These are phyloP conservation scores for Spea hammondii DNA, from an alignment of 2,797 vertebrate genomes.

Conservation along the genomic window DNA sequence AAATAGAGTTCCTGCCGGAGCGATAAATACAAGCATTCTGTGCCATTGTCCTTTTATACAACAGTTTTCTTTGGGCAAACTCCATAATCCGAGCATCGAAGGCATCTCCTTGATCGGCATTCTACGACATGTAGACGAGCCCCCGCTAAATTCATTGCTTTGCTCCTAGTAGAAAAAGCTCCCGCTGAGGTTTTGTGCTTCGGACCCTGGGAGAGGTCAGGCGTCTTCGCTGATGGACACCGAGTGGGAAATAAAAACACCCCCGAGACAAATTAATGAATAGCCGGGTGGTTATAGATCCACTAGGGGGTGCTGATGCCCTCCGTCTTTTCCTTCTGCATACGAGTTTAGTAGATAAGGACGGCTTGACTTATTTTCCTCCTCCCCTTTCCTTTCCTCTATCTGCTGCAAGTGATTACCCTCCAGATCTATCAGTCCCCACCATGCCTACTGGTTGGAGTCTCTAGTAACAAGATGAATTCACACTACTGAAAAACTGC, in stretches of 20 bases:
- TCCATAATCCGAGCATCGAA: too few relatives aligned
- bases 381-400: conserved; percentile 43
- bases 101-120: too few relatives aligned
- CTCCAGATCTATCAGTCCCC: conserved; percentile 58
- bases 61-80: too few relatives aligned
- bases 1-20: too few relatives aligned
- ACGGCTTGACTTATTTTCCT: conserved; percentile 41
- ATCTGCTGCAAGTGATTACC: conserved; percentile 46
- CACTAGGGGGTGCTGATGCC: conserved; percentile 40
- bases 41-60: too few relatives aligned
- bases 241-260: conserved; percentile 15
- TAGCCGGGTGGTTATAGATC: not conserved
- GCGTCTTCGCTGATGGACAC: conserved; percentile 36
- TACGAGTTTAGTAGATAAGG: conserved; percentile 49
- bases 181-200: conserved; percentile 21
- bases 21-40: too few relatives aligned
- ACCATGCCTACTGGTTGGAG: conserved; percentile 54
- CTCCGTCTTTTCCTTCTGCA: conserved; percentile 45
- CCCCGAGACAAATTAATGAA: conserved; percentile 12
- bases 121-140: too few relatives aligned
- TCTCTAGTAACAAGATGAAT: conserved; percentile 41
- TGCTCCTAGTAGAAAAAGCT: not conserved
- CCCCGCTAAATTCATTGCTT: not conserved
- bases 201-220: conserved; percentile 40
- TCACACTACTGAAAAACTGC: conserved; percentile 12